Evolutionary conservation across 2,113 vertebrate genomes (phyloP), one percentile per base, ranked within the genome.

Genomic region (Dromaius novaehollandiae): DNA sequence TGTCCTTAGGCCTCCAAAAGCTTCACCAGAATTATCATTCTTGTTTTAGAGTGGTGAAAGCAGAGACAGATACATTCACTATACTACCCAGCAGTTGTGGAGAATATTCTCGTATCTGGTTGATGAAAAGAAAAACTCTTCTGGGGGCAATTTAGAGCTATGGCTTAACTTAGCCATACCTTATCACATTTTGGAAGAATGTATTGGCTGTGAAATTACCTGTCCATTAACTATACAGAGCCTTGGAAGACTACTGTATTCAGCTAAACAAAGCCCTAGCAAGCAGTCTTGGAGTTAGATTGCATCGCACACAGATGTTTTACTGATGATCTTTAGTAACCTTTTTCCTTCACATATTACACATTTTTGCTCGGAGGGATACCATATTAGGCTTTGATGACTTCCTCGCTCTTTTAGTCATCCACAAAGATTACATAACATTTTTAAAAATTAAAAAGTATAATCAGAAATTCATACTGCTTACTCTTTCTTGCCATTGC

Each of bases 121-220:
- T 86, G 76, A 86, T 58, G 65, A 91, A 89, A 80, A 75, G 30
- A 95, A 84, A 32, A 88, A 86, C 14, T 40, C 24, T 78, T 83
- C 44, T 77, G 82, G 22, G 53, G 25, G 25, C 53, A 74, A 56
- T 58, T 82, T 46, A 85, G 20, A 91, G 64, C 40, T 61, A 21
- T 65, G 63, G 58, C 68, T 90, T 84, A 94, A 86, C 44, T 92
- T 64, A 61, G 50, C 26, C 36, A 30, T 71, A 82, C 68, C 86
- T 95, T 86, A 92, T 92, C 46, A 84, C 36, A 64, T 90, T 84
- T 83, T 75, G 46, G 65, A 71, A 86, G 64, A 92, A 84, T 38
- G 64, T 46, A 71, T 19, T 75, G 60, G 86, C 78, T 75, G 50
- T 81, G 70, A 46, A 83, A 74, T 93, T 83, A 83, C 80, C 53